These are phyloP conservation scores for Anas capensis DNA, from an alignment of 2,797 vertebrate genomes.

Conservation along the genomic window DNA sequence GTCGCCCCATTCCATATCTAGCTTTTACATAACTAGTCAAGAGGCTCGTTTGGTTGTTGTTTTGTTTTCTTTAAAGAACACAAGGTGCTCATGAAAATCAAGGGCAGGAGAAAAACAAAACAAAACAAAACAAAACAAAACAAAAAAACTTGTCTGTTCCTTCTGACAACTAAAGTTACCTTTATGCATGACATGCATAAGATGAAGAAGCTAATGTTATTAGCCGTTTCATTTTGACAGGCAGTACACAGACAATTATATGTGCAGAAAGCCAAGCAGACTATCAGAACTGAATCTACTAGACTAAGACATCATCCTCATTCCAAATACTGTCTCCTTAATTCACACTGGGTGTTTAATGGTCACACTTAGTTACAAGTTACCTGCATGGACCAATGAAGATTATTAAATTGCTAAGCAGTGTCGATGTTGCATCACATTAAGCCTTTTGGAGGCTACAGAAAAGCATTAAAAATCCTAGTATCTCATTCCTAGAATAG, in stretches of 20 bases:
- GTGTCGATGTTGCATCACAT: neutral
- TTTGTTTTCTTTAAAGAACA: neutral
- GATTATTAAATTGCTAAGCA: conserved; percentile 20
- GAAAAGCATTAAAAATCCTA: neutral
- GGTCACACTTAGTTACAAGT: conserved; percentile 34
- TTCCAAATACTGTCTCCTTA: conserved; percentile 4
- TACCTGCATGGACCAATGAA: conserved; percentile 8
- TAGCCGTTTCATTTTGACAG: conserved; percentile 30
- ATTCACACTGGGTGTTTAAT: neutral
- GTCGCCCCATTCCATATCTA: neutral
- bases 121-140: too few relatives aligned
- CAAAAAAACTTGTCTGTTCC: neutral
- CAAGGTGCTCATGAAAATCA: neutral
- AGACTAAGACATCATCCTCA: neutral
- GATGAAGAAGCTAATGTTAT: conserved; percentile 33
- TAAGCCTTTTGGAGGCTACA: neutral
- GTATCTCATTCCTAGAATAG: neutral
- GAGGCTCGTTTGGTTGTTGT: neutral
- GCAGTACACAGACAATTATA: neutral
- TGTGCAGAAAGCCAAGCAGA: conserved; percentile 22
- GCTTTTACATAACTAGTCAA: neutral
- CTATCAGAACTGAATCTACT: conserved; percentile 1
- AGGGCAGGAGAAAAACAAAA: neutral
- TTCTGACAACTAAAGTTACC: neutral
- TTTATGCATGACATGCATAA: neutral